Conservation (phyloP, 2,113 vertebrate species). For the Typhlomys cinereus region DNA sequence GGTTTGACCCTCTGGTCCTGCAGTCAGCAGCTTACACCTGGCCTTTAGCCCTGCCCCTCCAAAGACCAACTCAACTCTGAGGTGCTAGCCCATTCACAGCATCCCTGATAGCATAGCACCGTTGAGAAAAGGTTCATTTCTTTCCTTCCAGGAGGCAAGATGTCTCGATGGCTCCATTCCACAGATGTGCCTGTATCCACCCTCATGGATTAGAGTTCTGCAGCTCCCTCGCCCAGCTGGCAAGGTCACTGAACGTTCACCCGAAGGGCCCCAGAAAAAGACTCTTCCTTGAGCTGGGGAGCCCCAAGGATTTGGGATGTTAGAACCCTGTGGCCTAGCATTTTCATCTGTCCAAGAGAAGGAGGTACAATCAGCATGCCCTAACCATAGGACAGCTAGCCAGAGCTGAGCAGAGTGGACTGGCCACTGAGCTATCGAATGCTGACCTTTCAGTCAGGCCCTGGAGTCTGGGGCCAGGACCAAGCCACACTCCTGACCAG, state of each 20-base stretch:
- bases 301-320: neutral
- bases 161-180: neutral
- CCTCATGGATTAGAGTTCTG: neutral
- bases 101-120: too few species aligned
- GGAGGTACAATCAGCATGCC: neutral
- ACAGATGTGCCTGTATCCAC: neutral
- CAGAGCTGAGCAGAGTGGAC: neutral
- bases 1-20: neutral
- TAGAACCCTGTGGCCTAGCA: neutral
- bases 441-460: neutral
- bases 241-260: neutral
- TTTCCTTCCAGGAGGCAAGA: neutral
- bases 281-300: neutral
- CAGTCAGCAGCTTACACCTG: neutral
- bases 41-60: neutral
- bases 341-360: neutral
- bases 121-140: neutral
- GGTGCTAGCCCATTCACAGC: neutral
- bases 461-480: neutral
- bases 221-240: neutral
- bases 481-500: conserved; percentile 1
- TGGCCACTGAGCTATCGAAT: neutral
- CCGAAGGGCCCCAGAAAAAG: neutral
- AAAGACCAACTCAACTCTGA: neutral
- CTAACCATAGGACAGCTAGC: neutral